Evolutionary conservation across 2,888 invertebrate species (phyloP).

Genomic region (Bhutanitis thaidina): DNA sequence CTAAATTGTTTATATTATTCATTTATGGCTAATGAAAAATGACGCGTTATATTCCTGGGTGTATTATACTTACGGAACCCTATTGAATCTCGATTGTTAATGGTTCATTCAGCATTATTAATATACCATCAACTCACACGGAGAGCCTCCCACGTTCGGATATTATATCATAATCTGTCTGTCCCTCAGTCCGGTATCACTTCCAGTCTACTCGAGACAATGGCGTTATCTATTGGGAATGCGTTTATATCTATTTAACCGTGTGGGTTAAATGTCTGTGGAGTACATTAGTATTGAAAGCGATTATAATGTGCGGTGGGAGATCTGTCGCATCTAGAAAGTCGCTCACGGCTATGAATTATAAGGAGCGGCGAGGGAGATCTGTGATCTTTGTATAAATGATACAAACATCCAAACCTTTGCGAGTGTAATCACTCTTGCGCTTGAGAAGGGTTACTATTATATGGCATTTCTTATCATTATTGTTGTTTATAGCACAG

Average conservation of each 20-base stretch:
- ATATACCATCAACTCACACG: conserved; percentile 28
- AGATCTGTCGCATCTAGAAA: conserved; percentile 13
- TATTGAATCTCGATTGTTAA: conserved; percentile 30
- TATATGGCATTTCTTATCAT: too few relatives aligned
- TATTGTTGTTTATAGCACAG: too few relatives aligned
- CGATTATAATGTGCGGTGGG: conserved; percentile 15
- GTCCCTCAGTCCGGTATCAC: conserved; percentile 27
- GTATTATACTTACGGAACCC: conserved; percentile 28
- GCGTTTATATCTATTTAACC: conserved; percentile 34
- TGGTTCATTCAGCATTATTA: conserved; percentile 48
- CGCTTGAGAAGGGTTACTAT: too few relatives aligned
- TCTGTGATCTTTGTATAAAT: background rate
- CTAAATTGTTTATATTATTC: background rate
- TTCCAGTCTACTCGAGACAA: conserved; percentile 38
- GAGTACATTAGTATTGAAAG: conserved; percentile 24
- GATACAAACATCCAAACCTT: background rate
- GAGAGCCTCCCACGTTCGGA: conserved; percentile 40
- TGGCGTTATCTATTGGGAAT: conserved; percentile 48
- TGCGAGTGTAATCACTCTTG: too few relatives aligned
- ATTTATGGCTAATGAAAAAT: background rate
- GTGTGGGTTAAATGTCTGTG: conserved; percentile 23
- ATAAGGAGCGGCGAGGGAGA: background rate
- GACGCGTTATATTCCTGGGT: background rate
- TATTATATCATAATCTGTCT: conserved; percentile 33
- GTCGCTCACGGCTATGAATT: background rate